Evolutionary conservation across 1,140 invertebrate genomes (phyloP), one percentile per base, ranked within the genome.

Genomic region (Helicoverpa zea): DNA sequence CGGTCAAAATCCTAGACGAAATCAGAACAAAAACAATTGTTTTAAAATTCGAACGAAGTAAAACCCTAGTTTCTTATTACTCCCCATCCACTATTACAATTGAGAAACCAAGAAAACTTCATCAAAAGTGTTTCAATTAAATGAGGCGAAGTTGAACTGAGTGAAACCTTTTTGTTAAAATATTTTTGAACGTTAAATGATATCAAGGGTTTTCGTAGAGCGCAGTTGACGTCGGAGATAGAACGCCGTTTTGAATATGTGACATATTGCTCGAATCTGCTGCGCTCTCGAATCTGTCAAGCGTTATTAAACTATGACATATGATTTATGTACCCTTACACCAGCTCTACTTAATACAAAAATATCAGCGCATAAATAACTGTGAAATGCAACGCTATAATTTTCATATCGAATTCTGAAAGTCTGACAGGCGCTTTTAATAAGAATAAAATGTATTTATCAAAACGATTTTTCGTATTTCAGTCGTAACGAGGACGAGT

Each of bases 241-340:
- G 70, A 80, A 81, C 81, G 79, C 70, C 75, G 74, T 76, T 66
- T 29, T 74, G 81, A 74, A 81, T 81, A 70, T 84, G 83, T 86
- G 86, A 88, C 84, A 87, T 86, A 88, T 88, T 88, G 81, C 85
- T 81, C 61, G 81, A 81, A 88, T 88, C 83, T 90, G 88, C 89
- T 85, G 80, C 83, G 89, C 85, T 87, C 82, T 87, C 86, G 85
- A 88, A 91, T 89, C 86, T 86, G 88, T 89, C 87, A 90, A 77
- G 83, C 87, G 83, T 89, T 90, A 90, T 89, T 91, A 91, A 89
- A 88, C 88, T 88, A 86, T 87, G 87, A 87, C 87, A 83, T 87
- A 81, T 90, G 89, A 91, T 90, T 88, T 90, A 90, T 91, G 85
- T 83, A 86, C 84, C 66, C 79, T 82, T 70, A 73, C 80, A 77